Evolutionary conservation across 1,140 invertebrate genomes (phyloP).

Genomic region (Anoplolepis gracilipes): DNA sequence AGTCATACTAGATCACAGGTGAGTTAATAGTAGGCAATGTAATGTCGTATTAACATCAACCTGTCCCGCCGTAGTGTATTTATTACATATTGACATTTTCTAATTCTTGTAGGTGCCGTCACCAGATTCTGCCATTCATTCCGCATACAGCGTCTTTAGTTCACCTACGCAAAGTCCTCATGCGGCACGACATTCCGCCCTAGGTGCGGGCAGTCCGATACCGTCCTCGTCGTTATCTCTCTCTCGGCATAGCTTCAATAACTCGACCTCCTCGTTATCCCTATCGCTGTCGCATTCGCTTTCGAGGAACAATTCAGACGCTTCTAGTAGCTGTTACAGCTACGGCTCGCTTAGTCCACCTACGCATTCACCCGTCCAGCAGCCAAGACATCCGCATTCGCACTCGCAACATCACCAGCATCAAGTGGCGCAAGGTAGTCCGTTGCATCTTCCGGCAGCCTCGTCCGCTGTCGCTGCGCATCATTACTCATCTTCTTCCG

Average conservation of each 20-base stretch:
- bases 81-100: conserved; percentile 33
- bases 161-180: conserved; percentile 94
- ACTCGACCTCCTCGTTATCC: conserved; percentile 84
- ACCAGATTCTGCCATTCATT: conserved; percentile 95
- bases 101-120: conserved; percentile 85
- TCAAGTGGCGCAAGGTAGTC: conserved; percentile 84
- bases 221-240: conserved; percentile 85
- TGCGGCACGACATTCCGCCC: conserved; percentile 91
- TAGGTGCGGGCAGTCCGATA: conserved; percentile 86
- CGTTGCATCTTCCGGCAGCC: conserved; percentile 84
- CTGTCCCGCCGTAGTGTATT: neutral
- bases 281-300: conserved; percentile 91
- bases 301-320: conserved; percentile 95
- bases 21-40: neutral
- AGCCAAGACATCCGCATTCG: conserved; percentile 80
- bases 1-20: conserved; percentile 84
- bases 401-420: conserved; percentile 81
- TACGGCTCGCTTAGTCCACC: conserved; percentile 91
- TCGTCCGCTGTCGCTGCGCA: conserved; percentile 74
- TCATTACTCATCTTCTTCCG: conserved; percentile 75
- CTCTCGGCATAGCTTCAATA: conserved; percentile 85
- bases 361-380: conserved; percentile 94
- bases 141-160: conserved; percentile 92
- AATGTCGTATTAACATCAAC: neutral
- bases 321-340: conserved; percentile 94